Evolutionary conservation across 2,113 vertebrate genomes (phyloP).

Genomic region (Bubo scandiacus): DNA sequence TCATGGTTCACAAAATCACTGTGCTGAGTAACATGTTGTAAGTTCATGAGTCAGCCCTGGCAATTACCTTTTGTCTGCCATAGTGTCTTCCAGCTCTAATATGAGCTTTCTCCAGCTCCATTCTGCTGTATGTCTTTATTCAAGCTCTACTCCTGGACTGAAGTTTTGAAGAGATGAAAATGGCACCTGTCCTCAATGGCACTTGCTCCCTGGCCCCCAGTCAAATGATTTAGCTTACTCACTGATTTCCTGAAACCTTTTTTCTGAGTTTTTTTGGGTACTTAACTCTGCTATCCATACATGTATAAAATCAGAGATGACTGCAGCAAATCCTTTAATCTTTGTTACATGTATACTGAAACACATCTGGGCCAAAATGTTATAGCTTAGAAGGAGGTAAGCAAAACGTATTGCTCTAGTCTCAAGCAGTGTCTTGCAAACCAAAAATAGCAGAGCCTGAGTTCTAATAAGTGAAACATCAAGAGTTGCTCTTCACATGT

Average conservation of each 20-base stretch:
- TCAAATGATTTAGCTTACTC: background rate
- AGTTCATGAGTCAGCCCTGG: background rate
- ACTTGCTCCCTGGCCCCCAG: background rate
- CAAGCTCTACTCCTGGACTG: background rate
- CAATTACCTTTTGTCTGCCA: background rate
- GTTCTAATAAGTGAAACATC: background rate
- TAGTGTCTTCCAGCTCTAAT: background rate
- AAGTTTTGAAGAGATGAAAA: background rate
- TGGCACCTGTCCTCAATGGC: background rate
- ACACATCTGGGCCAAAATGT: background rate
- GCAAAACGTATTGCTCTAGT: background rate
- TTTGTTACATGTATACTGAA: background rate
- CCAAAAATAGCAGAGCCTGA: background rate
- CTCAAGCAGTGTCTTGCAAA: background rate
- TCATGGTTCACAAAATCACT: background rate
- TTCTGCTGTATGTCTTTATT: background rate
- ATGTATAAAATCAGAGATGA: background rate
- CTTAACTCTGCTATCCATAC: background rate
- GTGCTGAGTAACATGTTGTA: background rate
- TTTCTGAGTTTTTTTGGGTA: background rate
- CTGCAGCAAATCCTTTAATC: background rate
- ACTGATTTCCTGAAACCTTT: background rate
- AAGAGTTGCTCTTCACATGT: background rate
- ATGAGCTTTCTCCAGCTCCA: background rate
- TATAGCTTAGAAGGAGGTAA: background rate